These are phyloP conservation scores for Verasper variegatus DNA, from an alignment of 2,113 vertebrate species.

Conservation along the genomic window DNA sequence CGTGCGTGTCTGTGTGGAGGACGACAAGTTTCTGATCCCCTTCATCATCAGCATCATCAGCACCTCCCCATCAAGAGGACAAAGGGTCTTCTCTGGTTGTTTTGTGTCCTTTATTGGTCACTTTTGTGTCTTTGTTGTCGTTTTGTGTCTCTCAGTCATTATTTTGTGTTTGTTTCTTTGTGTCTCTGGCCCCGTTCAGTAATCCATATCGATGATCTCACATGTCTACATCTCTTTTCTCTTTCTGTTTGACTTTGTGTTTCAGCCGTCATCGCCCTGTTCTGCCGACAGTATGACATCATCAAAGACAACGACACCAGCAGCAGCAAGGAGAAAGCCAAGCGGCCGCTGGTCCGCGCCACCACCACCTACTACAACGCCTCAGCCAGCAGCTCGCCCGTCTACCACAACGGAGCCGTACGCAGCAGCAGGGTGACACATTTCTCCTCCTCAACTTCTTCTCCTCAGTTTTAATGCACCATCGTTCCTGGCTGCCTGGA, in stretches of 20 bases:
- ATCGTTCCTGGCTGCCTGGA: conserved; percentile 17
- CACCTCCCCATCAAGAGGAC: background rate
- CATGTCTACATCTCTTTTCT: too few relatives aligned
- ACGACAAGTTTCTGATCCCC: too few relatives aligned
- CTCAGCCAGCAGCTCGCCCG: conserved; percentile 86
- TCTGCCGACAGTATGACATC: conserved; percentile 97
- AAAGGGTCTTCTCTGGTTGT: background rate
- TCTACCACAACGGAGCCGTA: conserved; percentile 86
- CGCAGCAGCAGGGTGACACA: conserved; percentile 85
- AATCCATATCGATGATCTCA: too few relatives aligned
- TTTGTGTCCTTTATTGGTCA: background rate
- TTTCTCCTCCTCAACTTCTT: background rate
- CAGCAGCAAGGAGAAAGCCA: conserved; percentile 92
- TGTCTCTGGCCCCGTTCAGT: too few relatives aligned
- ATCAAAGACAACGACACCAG: conserved; percentile 97
- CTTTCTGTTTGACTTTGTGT: background rate
- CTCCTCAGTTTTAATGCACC: conserved; percentile 12
- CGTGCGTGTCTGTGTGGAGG: too few relatives aligned
- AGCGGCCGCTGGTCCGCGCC: conserved; percentile 89
- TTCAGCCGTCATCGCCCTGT: conserved; percentile 93
- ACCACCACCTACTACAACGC: conserved; percentile 85
- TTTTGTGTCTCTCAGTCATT: background rate
- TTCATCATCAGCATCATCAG: too few relatives aligned
- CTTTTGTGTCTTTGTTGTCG: background rate
- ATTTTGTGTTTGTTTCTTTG: background rate